Conservation (phyloP, 2,113 vertebrate species). For the Calidris pygmaea region DNA sequence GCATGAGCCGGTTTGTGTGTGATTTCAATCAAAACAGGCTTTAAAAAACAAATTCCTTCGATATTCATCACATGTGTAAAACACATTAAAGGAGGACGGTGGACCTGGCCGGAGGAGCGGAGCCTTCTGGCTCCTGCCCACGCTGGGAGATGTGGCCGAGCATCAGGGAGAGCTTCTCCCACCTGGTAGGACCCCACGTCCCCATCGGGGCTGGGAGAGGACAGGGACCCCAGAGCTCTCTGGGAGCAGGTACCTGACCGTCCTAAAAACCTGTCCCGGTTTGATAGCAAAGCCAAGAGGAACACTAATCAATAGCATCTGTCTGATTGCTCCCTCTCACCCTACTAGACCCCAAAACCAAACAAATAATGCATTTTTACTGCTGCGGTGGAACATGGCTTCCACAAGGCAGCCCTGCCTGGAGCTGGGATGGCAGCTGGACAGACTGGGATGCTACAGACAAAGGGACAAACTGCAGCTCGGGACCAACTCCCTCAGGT, state of each 20-base stretch:
- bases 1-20: conserved; percentile 8
- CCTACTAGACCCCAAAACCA: background rate
- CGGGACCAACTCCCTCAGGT: fast-evolving
- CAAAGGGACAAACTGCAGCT: background rate
- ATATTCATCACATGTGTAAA: conserved; percentile 50
- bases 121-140: background rate
- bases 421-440: background rate
- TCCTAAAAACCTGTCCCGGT: background rate
- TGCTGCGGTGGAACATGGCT: fast-evolving
- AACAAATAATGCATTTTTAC: background rate
- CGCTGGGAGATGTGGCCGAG: background rate
- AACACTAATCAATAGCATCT: background rate
- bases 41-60: conserved; percentile 58
- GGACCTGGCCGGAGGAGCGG: background rate
- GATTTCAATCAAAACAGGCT: conserved; percentile 66
- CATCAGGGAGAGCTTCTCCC: background rate
- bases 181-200: background rate
- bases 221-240: background rate
- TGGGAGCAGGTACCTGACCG: fast-evolving
- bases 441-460: background rate
- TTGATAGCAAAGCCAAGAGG: background rate
- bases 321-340: background rate
- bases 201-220: background rate
- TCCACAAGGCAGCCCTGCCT: background rate
- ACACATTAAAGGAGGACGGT: conserved; percentile 16